A percentile compares a stretch with the other conserved stretches of the same genome.
phyloP scores from a whole-genome alignment of 2,888 invertebrate genomes.

The Melangyna quadrimaculata region DNA sequence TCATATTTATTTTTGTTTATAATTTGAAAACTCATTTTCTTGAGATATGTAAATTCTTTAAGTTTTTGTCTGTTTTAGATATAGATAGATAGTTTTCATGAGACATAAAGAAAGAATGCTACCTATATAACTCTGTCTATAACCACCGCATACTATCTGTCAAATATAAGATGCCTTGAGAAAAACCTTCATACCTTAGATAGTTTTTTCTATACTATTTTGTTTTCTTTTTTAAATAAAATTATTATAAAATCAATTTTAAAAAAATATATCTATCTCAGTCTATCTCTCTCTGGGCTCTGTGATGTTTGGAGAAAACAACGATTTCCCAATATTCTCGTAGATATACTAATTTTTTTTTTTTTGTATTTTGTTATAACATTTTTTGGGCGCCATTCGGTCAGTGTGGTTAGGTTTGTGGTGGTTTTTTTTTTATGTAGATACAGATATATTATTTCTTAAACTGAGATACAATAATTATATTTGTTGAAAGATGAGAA shows the following conservation, averaged over 20 bases:
- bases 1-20: background rate
- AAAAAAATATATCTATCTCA: background rate
- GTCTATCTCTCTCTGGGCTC: background rate
- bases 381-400: constrained; percentile 35
- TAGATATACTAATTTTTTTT: background rate
- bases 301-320: background rate
- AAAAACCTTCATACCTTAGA: constrained; percentile 25
- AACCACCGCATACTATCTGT: background rate
- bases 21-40: constrained; percentile 10
- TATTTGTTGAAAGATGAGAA: constrained; percentile 36
- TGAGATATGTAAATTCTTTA: constrained; percentile 16
- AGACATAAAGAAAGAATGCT: background rate
- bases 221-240: constrained; percentile 2
- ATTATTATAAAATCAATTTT: constrained; percentile 22
- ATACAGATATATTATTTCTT: background rate
- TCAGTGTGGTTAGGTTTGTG: constrained; percentile 30
- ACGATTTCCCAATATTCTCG: constrained; percentile 16
- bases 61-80: constrained; percentile 26
- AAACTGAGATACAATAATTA: constrained; percentile 23
- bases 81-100: background rate
- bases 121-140: background rate
- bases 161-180: constrained; percentile 49
- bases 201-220: background rate
- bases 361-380: constrained; percentile 4
- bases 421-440: background rate